Evolutionary conservation across 2,888 invertebrate genomes (phyloP).

Genomic region (Lithophane leautieri): DNA sequence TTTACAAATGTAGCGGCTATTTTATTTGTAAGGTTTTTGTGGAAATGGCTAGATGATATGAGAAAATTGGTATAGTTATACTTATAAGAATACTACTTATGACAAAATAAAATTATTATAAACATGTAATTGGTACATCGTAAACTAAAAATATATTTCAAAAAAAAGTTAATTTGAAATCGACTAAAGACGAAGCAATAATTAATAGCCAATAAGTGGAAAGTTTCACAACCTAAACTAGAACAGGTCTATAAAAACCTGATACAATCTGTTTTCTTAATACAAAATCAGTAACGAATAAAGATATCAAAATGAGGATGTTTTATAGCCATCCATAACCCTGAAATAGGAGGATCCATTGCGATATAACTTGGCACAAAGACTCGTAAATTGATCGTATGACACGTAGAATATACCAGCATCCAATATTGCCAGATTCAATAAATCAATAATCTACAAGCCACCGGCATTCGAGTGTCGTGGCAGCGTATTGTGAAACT

Average conservation of each 20-base stretch:
- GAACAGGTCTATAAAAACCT: slow-evolving; percentile 20
- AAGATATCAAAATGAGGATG: slow-evolving; percentile 32
- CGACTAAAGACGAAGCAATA: background rate
- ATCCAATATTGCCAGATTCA: slow-evolving; percentile 37
- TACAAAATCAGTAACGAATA: slow-evolving; percentile 44
- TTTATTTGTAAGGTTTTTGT: slow-evolving; percentile 5
- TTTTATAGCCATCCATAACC: slow-evolving; percentile 44
- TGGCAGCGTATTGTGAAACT: background rate
- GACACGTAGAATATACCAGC: slow-evolving; percentile 34
- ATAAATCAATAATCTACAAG: slow-evolving; percentile 46
- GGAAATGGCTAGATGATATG: background rate
- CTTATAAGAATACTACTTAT: too few relatives aligned
- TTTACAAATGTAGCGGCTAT: slow-evolving; percentile 22
- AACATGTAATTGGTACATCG: background rate
- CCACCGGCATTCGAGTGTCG: slow-evolving; percentile 26
- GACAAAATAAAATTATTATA: too few relatives aligned
- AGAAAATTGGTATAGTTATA: background rate
- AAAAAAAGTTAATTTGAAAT: background rate
- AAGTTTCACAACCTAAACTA: background rate
- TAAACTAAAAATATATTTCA: background rate
- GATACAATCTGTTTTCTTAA: slow-evolving; percentile 15
- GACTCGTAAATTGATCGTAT: slow-evolving; percentile 32
- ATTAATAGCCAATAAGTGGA: background rate
- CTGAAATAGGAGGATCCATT: slow-evolving; percentile 24
- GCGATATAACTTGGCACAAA: slow-evolving; percentile 26